Conservation (phyloP, 2,888 invertebrate species). For the Bhutanitis thaidina region DNA sequence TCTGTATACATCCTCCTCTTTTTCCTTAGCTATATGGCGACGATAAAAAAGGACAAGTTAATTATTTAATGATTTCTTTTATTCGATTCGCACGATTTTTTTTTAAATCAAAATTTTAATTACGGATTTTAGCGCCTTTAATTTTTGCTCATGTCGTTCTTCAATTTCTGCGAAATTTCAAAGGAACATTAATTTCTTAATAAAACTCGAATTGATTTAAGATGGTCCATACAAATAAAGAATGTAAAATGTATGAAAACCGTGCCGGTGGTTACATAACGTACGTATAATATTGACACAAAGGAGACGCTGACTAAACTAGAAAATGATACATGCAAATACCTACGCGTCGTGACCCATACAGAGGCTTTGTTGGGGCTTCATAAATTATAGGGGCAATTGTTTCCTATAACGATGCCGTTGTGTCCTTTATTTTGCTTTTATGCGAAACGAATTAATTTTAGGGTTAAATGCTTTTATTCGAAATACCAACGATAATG, state of each 20-base stretch:
- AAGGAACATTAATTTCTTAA: too few species aligned
- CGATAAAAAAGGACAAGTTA: too few species aligned
- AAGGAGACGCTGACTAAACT: slow-evolving; percentile 40
- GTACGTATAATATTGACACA: slow-evolving; percentile 13
- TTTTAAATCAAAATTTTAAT: too few species aligned
- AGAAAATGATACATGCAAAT: slow-evolving; percentile 61
- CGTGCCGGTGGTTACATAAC: slow-evolving; percentile 1
- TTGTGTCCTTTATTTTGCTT: slow-evolving; percentile 37
- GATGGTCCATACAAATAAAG: not conserved
- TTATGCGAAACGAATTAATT: slow-evolving; percentile 13
- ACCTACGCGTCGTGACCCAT: slow-evolving; percentile 40
- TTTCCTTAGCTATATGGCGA: too few species aligned
- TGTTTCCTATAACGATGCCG: slow-evolving; percentile 58
- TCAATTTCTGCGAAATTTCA: too few species aligned
- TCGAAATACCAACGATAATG: not conserved
- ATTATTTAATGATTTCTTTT: too few species aligned
- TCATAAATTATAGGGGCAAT: slow-evolving; percentile 65
- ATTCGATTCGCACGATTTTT: too few species aligned
- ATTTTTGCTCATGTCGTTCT: too few species aligned
- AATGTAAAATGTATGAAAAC: not conserved
- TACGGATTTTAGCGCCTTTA: too few species aligned
- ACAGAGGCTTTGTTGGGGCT: slow-evolving; percentile 43
- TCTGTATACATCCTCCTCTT: too few species aligned
- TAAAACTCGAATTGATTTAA: too few species aligned
- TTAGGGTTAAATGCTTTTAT: slow-evolving; percentile 8